phyloP scores from a whole-genome alignment of 1,140 invertebrate genomes.

The Brachionus asplanchnoidis region DNA sequence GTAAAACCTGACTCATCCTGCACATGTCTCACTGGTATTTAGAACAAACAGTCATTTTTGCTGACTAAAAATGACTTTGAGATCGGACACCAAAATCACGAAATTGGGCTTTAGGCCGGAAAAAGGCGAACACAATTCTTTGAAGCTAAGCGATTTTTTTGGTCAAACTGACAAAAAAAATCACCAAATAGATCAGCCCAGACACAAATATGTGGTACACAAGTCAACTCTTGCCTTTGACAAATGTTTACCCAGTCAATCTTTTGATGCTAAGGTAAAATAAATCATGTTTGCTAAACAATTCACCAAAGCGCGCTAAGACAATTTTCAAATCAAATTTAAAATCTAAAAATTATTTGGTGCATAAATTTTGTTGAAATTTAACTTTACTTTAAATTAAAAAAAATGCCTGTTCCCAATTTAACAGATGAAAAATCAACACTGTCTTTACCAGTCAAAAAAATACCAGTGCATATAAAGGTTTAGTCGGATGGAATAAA shows the following conservation, averaged over 20 bases:
- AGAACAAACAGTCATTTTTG: not conserved
- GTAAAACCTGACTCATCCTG: not conserved
- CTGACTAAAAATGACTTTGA: too few species aligned
- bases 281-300: not conserved
- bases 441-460: constrained; percentile 16
- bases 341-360: not conserved
- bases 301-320: not conserved
- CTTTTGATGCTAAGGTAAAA: not conserved
- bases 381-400: not conserved
- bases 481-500: not conserved
- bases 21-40: not conserved
- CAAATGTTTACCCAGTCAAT: not conserved
- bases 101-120: too few species aligned
- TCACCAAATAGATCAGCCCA: not conserved
- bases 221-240: not conserved
- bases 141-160: not conserved
- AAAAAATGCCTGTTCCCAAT: not conserved
- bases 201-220: constrained; percentile 6
- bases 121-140: not conserved
- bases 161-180: not conserved
- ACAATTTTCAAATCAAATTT: not conserved
- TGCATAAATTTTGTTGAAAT: not conserved
- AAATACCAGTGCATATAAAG: constrained; percentile 37
- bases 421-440: not conserved
- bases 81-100: too few species aligned